Percentiles rank a stretch among this genome's conserved stretches.
These are phyloP conservation scores for Stenodema calcarata DNA, from an alignment of 2,888 invertebrate genomes.

Conservation along the genomic window DNA sequence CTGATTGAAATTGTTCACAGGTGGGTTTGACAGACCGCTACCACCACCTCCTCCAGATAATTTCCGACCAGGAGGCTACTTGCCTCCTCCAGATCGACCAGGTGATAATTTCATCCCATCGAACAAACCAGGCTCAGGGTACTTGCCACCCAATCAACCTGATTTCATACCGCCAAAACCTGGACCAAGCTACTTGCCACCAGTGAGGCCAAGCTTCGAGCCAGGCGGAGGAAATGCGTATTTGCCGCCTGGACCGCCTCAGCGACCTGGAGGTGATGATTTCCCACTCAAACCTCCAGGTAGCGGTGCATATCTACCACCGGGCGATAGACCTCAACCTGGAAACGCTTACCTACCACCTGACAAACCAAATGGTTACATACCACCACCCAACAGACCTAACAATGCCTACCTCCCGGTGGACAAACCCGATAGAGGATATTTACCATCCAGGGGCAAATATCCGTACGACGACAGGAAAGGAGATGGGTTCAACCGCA, in stretches of 20 bases:
- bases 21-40: slow-evolving; percentile 38
- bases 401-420: not conserved
- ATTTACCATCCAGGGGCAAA: slow-evolving; percentile 25
- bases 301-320: slow-evolving; percentile 33
- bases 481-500: not conserved
- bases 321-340: slow-evolving; percentile 18
- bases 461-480: slow-evolving; percentile 28
- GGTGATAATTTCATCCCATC: slow-evolving; percentile 18
- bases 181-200: slow-evolving; percentile 35
- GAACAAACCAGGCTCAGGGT: not conserved
- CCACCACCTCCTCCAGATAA: slow-evolving; percentile 24
- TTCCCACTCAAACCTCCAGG: slow-evolving; percentile 28
- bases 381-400: not conserved
- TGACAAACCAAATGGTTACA: not conserved
- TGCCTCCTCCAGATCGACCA: slow-evolving; percentile 37
- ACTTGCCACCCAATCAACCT: slow-evolving; percentile 21
- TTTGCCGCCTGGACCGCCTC: slow-evolving; percentile 12
- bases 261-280: slow-evolving; percentile 6
- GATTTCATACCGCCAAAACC: slow-evolving; percentile 26
- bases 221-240: slow-evolving; percentile 10
- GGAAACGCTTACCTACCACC: not conserved
- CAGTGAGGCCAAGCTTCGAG: not conserved
- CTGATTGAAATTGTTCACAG: not conserved
- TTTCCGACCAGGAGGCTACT: slow-evolving; percentile 42
- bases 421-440: slow-evolving; percentile 32